A percentile compares a stretch with the other conserved stretches of the same genome.
Conservation (phyloP, 2,888 invertebrate species). For the Melinaea marsaeus region DNA sequence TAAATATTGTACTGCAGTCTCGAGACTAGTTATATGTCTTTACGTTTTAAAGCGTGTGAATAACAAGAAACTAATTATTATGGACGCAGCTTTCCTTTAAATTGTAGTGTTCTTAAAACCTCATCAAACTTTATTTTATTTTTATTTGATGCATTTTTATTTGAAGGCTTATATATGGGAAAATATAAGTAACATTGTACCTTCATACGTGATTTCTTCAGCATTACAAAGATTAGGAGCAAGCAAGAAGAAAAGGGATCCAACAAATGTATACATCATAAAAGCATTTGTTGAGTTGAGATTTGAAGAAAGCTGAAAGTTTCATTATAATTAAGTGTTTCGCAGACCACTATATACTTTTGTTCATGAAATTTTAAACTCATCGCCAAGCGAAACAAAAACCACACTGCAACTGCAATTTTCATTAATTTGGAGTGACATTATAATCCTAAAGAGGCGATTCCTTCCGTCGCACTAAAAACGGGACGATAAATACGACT, state of each 20-base stretch:
- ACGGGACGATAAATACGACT: slow-evolving; percentile 23
- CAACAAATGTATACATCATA: slow-evolving; percentile 67
- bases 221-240: slow-evolving; percentile 69
- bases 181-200: slow-evolving; percentile 26
- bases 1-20: too few species aligned
- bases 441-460: slow-evolving; percentile 58
- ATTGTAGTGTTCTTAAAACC: too few species aligned
- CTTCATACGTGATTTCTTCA: slow-evolving; percentile 67
- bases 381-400: background rate
- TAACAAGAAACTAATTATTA: too few species aligned
- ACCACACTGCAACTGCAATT: slow-evolving; percentile 3
- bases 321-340: slow-evolving; percentile 21
- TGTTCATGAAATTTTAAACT: slow-evolving; percentile 17
- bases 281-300: slow-evolving; percentile 61
- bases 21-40: too few species aligned
- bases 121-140: too few species aligned
- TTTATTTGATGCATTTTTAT: too few species aligned
- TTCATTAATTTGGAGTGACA: slow-evolving; percentile 1
- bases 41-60: too few species aligned
- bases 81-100: too few species aligned
- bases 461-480: slow-evolving; percentile 61
- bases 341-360: slow-evolving; percentile 23
- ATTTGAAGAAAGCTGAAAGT: slow-evolving; percentile 58
- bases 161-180: too few species aligned
- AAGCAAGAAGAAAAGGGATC: slow-evolving; percentile 58